A percentile compares a stretch with the other conserved stretches of the same genome.
Evolutionary conservation across 2,797 vertebrate genomes (phyloP).

Genomic region (Tapera naevia): DNA sequence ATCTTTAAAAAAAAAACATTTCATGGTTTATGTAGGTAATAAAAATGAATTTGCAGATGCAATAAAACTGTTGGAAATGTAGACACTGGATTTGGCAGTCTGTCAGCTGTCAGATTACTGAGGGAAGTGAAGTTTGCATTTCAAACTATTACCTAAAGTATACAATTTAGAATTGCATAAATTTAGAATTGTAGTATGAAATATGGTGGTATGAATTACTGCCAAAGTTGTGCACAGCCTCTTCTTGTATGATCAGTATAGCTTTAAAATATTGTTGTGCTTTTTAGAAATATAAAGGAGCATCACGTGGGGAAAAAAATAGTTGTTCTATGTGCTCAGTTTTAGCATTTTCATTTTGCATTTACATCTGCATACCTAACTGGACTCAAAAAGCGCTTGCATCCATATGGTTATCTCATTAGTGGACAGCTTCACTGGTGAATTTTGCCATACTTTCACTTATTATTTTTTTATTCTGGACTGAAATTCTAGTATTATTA

Average conservation of each 20-base stretch:
- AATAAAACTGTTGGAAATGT: background rate
- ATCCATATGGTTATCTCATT: background rate
- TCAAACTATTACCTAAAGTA: background rate
- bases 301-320: background rate
- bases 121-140: background rate
- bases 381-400: background rate
- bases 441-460: background rate
- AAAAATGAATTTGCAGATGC: background rate
- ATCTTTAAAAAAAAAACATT: background rate
- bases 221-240: background rate
- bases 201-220: background rate
- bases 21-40: background rate
- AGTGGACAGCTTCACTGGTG: background rate
- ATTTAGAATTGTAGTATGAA: background rate
- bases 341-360: background rate
- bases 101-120: background rate
- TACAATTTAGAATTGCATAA: background rate
- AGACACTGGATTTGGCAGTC: background rate
- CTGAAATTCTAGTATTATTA: background rate
- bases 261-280: background rate
- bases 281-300: background rate
- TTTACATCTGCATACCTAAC: background rate
- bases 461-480: background rate
- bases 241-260: background rate
- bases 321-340: background rate